Evolutionary conservation across 2,888 invertebrate genomes (phyloP).

Genomic region (Stenoptilia bipunctidactyla): DNA sequence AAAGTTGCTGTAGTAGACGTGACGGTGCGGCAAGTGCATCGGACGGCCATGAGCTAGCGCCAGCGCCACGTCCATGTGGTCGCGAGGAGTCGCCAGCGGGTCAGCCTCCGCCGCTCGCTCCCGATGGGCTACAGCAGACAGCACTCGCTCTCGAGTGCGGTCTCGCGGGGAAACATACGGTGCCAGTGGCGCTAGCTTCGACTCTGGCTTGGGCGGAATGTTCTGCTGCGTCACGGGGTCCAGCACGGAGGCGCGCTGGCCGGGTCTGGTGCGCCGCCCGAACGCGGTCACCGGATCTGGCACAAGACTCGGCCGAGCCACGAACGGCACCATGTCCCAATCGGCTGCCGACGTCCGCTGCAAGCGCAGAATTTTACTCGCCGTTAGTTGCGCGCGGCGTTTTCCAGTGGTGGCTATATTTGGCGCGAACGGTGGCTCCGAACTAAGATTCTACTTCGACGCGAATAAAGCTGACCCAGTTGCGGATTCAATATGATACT

Average conservation of each 20-base stretch:
- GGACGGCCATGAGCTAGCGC: slow-evolving; percentile 73
- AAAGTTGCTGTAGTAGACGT: slow-evolving; percentile 68
- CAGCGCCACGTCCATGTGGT: slow-evolving; percentile 76
- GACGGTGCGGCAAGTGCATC: slow-evolving; percentile 56
- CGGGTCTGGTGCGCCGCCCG: slow-evolving; percentile 75
- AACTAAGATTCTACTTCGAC: slow-evolving; percentile 46
- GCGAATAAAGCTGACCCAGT: slow-evolving; percentile 47
- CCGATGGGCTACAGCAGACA: slow-evolving; percentile 69
- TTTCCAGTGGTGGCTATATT: slow-evolving; percentile 71
- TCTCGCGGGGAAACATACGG: slow-evolving; percentile 79
- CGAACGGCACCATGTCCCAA: slow-evolving; percentile 91
- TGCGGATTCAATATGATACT: slow-evolving; percentile 26
- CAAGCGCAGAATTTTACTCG: slow-evolving; percentile 65
- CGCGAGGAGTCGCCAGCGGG: slow-evolving; percentile 70
- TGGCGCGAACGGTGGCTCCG: slow-evolving; percentile 66
- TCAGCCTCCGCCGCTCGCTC: slow-evolving; percentile 71
- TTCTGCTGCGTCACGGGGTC: slow-evolving; percentile 72
- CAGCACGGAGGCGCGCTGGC: slow-evolving; percentile 54
- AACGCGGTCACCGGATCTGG: slow-evolving; percentile 88
- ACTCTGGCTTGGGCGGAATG: slow-evolving; percentile 73
- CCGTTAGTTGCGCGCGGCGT: slow-evolving; percentile 62
- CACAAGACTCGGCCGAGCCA: slow-evolving; percentile 87
- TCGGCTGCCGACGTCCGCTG: slow-evolving; percentile 82
- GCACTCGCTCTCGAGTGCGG: slow-evolving; percentile 74
- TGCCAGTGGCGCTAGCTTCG: slow-evolving; percentile 72